phyloP scores from a whole-genome alignment of 2,797 vertebrate species.

The Furcifer pardalis region DNA sequence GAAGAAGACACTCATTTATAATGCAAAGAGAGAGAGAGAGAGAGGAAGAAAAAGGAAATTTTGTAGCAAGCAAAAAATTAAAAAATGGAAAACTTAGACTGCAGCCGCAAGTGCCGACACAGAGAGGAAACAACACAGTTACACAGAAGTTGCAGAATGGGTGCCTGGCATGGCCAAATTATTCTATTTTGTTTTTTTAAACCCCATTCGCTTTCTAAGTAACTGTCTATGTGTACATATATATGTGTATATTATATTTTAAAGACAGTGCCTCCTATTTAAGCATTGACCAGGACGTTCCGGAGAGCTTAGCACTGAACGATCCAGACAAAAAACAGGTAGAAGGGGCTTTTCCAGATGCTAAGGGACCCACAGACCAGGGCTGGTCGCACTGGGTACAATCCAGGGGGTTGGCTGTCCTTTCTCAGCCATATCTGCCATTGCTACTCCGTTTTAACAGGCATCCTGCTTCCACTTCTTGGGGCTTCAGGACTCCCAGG shows the following conservation, averaged over 20 bases:
- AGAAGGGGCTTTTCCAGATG: not conserved
- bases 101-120: conserved; percentile 23
- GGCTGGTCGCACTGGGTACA: not conserved
- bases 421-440: not conserved
- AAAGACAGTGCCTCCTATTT: conserved; percentile 15
- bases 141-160: not conserved
- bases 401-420: not conserved
- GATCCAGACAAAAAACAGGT: not conserved
- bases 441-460: not conserved
- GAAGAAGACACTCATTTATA: conserved; percentile 98
- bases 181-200: not conserved
- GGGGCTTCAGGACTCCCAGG: not conserved
- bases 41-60: not conserved
- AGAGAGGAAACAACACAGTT: not conserved
- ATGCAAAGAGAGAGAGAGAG: not conserved
- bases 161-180: not conserved
- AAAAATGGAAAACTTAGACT: not conserved
- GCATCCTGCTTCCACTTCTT: not conserved
- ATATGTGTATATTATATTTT: not conserved
- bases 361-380: not conserved
- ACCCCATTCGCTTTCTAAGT: not conserved
- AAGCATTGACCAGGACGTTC: not conserved
- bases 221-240: not conserved
- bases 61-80: not conserved
- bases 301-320: not conserved